Percentiles rank a stretch among this genome's conserved stretches.
phyloP scores from a whole-genome alignment of 2,113 vertebrate genomes.

The Columbina picui region DNA sequence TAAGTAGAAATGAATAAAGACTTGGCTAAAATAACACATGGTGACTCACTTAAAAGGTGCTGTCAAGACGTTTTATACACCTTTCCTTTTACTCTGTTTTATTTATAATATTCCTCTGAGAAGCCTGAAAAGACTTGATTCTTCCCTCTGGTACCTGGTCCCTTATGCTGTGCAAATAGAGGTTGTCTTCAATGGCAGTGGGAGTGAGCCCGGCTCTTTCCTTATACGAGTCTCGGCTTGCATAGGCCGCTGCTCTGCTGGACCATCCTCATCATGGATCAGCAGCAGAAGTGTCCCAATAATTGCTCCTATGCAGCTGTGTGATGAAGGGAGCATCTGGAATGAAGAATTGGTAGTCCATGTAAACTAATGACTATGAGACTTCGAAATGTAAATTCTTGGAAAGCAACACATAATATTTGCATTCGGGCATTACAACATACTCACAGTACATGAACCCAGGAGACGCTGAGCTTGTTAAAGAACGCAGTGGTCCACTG shows the following conservation, averaged over 20 bases:
- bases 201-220: neutral
- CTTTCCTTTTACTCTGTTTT: neutral
- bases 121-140: slow-evolving; percentile 10
- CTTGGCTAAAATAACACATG: slow-evolving; percentile 30
- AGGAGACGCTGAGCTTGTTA: neutral
- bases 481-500: neutral
- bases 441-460: neutral
- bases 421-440: neutral
- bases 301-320: neutral
- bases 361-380: slow-evolving; percentile 16
- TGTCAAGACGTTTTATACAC: slow-evolving; percentile 7
- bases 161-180: neutral
- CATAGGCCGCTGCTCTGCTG: neutral
- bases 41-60: slow-evolving; percentile 13
- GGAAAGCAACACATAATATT: neutral
- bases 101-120: slow-evolving; percentile 18
- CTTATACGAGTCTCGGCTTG: neutral
- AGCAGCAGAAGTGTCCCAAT: neutral
- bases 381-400: slow-evolving; percentile 39
- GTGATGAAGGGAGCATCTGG: neutral
- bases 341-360: neutral
- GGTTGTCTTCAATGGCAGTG: neutral
- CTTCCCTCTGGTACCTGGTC: neutral
- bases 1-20: slow-evolving; percentile 58
- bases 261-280: neutral